Evolutionary conservation across 2,797 vertebrate species (phyloP).

Genomic region (Smutsia gigantea): DNA sequence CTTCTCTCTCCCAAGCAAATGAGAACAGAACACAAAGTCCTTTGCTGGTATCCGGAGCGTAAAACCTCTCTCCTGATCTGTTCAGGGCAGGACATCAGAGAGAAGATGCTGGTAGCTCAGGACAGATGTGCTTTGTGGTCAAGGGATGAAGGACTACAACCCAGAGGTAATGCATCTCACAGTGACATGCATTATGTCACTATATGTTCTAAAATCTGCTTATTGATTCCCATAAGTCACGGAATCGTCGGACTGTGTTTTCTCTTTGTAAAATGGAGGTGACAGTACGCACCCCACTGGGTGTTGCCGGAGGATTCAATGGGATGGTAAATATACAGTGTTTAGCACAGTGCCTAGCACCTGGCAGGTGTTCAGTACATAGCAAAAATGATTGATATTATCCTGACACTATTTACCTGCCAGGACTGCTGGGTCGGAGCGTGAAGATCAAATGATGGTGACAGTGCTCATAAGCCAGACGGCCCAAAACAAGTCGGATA

Average conservation of each 20-base stretch:
- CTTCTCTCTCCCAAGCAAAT: background rate
- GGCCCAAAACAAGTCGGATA: background rate
- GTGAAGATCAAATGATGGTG: background rate
- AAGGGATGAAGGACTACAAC: background rate
- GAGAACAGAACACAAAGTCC: background rate
- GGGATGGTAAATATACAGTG: background rate
- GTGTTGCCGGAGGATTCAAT: background rate
- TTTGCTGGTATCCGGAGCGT: background rate
- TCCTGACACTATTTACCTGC: background rate
- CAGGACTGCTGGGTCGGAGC: background rate
- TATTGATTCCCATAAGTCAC: background rate
- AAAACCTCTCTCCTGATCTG: background rate
- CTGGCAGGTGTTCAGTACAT: background rate
- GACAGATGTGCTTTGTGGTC: background rate
- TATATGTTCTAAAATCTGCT: too few species aligned
- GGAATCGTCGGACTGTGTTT: background rate
- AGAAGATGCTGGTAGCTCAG: background rate
- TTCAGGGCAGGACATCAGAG: background rate
- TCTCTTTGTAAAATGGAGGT: slow-evolving; percentile 4
- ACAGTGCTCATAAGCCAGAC: background rate
- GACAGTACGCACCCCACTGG: background rate
- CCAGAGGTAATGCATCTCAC: background rate
- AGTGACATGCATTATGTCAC: background rate
- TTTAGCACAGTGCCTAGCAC: background rate
- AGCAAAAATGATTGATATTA: background rate